Percentiles rank a stretch among this genome's conserved stretches.
phyloP scores from a whole-genome alignment of 2,888 invertebrate genomes.

The Noctua janthina region DNA sequence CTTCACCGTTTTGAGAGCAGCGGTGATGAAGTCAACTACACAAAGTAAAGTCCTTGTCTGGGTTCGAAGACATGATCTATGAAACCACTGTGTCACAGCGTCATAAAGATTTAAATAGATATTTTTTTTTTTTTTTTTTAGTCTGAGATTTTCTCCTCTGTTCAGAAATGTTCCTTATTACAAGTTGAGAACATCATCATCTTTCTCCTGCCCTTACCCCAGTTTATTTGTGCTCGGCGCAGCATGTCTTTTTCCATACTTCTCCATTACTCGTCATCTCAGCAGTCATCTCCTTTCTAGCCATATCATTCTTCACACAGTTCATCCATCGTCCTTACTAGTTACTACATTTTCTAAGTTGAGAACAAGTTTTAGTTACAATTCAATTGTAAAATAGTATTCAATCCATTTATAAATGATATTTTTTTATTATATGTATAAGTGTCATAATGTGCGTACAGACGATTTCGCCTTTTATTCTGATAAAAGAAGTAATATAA shows the following conservation, averaged over 20 bases:
- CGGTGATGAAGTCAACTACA: neutral
- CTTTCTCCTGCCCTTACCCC: no score
- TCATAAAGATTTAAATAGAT: neutral
- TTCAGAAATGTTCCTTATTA: neutral
- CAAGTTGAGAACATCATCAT: neutral
- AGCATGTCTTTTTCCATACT: no score
- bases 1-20: neutral
- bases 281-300: no score
- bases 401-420: neutral
- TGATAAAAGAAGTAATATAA: neutral
- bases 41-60: neutral
- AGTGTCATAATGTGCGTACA: neutral
- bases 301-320: no score
- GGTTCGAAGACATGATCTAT: neutral
- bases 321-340: no score
- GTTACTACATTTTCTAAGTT: neutral
- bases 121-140: neutral
- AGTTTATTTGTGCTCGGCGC: no score
- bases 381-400: neutral
- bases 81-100: neutral
- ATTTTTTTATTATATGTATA: neutral
- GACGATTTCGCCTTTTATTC: neutral
- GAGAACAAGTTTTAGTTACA: neutral
- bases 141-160: neutral
- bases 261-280: no score